Evolutionary conservation across 2,797 vertebrate genomes (phyloP), one percentile per base, ranked within the genome.

Genomic region (Sternotherus odoratus): DNA sequence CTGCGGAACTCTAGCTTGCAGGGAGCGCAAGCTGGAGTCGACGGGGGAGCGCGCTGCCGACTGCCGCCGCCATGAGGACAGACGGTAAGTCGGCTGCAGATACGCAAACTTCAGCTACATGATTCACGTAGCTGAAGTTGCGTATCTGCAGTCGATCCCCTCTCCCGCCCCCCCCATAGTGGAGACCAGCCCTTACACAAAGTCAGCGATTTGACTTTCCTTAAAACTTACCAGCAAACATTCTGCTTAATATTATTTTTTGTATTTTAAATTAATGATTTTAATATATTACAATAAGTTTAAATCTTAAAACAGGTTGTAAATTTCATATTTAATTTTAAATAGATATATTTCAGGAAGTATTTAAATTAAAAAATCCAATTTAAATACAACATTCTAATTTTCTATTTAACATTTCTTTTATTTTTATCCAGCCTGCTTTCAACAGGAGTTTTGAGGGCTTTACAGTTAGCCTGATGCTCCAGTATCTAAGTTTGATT

Each of bases 391-490:
- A 66, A 66, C 21, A 66, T 21, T 8, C 9, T 23, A 9, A 69
- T 69, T 39, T 69, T 36, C 36, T 69, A 23, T 23, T 23, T 12
- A 19, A 24, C 39, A 21, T 6, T 28, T 16, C 13, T 33, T 15
- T 63, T 30, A n/a, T 63, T 63, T 57, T 63, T 63, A n/a, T 63
- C 15, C 15, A 30, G 30, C 33, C 30, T 63, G 60, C 16, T 63
- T n/a, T 63, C 33, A 63, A 63, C 77, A 79, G 75, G n/a, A 83
- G 2, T 74, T 89, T 82, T 95, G 50, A 51, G n/a, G 85, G 77
- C 91, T 87, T 57, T 91, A 83, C 48, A 93, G 95, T 94, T 92
- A 94, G 91, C 95, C 95, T 95, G 95, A 63, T 54, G 57, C 28
- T 77, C 24, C 89, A 5, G 1, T 57, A 94, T 66, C 91, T 93